Conservation (phyloP, 2,797 vertebrate species). For the Sebastes elongatus region DNA sequence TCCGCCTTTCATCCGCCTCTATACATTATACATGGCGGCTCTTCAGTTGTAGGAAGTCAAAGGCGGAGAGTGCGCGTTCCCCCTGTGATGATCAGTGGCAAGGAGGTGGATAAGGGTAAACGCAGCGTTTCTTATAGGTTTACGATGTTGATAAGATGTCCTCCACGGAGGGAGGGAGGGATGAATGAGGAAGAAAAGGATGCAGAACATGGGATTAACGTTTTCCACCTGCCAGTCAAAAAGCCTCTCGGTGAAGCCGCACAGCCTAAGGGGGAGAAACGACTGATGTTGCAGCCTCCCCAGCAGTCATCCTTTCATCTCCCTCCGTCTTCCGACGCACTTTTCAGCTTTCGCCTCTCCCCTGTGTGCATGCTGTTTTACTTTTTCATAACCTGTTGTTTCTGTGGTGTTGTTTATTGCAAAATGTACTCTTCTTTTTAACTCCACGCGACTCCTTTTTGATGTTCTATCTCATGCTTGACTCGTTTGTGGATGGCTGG, state of each 20-base stretch:
- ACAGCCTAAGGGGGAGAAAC: constrained; percentile 18
- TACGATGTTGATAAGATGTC: constrained; percentile 46
- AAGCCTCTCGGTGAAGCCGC: constrained; percentile 23
- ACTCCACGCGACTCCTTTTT: background rate
- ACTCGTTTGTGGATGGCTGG: background rate
- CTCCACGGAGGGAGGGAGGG: constrained; percentile 1
- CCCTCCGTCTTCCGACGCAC: background rate
- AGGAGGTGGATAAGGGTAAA: constrained; percentile 33
- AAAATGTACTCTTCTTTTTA: background rate
- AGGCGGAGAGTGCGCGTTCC: background rate
- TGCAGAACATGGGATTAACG: constrained; percentile 42
- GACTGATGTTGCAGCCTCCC: constrained; percentile 17
- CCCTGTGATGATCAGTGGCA: constrained; percentile 19
- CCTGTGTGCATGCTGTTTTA: background rate
- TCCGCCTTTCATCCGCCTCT: constrained; percentile 31
- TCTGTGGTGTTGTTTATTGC: background rate
- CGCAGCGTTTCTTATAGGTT: constrained; percentile 28
- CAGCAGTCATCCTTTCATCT: constrained; percentile 44
- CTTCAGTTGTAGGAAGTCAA: constrained; percentile 9
- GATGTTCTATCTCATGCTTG: background rate
- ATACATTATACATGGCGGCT: constrained; percentile 29
- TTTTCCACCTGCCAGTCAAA: constrained; percentile 57
- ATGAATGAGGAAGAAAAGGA: background rate
- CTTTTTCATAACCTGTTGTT: constrained; percentile 1
- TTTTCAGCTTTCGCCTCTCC: background rate